phyloP scores from a whole-genome alignment of 2,888 invertebrate species.

The Caenorhabditis sp. region DNA sequence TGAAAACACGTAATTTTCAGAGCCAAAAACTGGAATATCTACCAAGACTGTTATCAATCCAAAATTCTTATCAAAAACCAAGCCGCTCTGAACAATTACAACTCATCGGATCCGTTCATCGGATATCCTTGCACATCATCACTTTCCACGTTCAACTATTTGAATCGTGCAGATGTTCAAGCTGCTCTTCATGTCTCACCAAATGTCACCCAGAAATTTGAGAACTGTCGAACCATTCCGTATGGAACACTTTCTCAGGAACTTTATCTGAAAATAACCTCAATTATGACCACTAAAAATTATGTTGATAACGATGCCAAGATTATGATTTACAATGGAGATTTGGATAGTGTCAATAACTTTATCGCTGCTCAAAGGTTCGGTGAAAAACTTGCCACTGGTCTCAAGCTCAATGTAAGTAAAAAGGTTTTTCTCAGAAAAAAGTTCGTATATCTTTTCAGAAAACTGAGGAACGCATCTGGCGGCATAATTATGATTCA shows the following conservation, averaged over 20 bases:
- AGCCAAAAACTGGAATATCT: constrained; percentile 35
- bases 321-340: constrained; percentile 59
- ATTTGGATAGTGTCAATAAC: constrained; percentile 47
- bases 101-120: constrained; percentile 41
- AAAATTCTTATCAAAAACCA: background rate
- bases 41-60: constrained; percentile 50
- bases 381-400: constrained; percentile 30
- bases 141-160: constrained; percentile 27
- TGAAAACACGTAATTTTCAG: constrained; percentile 35
- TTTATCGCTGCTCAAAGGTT: constrained; percentile 56
- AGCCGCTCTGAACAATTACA: constrained; percentile 25
- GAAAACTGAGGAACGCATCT: constrained; percentile 33
- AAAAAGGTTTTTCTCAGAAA: background rate
- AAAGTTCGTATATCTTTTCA: background rate
- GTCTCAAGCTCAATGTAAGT: constrained; percentile 17
- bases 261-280: constrained; percentile 17
- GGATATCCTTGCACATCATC: constrained; percentile 48
- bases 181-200: constrained; percentile 45
- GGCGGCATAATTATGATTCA: constrained; percentile 44
- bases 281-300: constrained; percentile 27
- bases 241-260: constrained; percentile 22
- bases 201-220: background rate
- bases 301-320: constrained; percentile 22
- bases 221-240: constrained; percentile 2
- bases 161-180: constrained; percentile 44